These are phyloP conservation scores for Lycocorax pyrrhopterus DNA, from an alignment of 2,113 vertebrate species.

Conservation along the genomic window DNA sequence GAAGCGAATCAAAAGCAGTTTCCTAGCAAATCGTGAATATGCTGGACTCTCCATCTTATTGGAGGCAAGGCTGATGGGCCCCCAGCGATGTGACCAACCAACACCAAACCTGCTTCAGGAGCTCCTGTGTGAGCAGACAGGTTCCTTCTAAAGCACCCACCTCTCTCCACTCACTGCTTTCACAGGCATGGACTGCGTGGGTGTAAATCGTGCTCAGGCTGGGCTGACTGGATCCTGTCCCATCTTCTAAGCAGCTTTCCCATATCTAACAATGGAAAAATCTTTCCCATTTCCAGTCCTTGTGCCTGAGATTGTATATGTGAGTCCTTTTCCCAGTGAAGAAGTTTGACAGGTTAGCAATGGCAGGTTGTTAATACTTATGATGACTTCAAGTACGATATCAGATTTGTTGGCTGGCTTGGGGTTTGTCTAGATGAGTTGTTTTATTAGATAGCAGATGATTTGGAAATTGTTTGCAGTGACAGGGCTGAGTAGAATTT, in stretches of 20 bases:
- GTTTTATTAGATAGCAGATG: constrained; percentile 67
- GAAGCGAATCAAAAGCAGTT: accelerated
- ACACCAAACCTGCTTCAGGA: neutral
- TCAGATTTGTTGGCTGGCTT: constrained; percentile 46
- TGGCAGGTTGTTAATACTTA: constrained; percentile 46
- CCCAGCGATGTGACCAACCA: neutral
- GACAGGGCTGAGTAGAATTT: constrained; percentile 44
- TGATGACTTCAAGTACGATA: constrained; percentile 29
- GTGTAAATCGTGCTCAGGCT: neutral
- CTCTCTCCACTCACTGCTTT: neutral
- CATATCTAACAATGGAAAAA: neutral
- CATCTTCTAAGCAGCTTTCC: constrained; percentile 3
- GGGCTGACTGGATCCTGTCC: neutral
- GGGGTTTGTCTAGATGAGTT: constrained; percentile 36
- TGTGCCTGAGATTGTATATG: neutral
- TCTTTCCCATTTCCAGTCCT: neutral
- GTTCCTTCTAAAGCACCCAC: neutral
- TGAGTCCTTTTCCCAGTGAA: neutral
- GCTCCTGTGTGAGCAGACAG: neutral
- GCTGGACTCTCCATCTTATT: neutral
- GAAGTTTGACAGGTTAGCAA: constrained; percentile 30
- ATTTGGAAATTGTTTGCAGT: constrained; percentile 58
- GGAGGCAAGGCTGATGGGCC: neutral
- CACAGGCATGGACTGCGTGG: accelerated
- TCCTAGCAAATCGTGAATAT: neutral